Base-by-base conservation (phyloP, 2,888 invertebrate species). In the Coremacera marginata region DNA sequence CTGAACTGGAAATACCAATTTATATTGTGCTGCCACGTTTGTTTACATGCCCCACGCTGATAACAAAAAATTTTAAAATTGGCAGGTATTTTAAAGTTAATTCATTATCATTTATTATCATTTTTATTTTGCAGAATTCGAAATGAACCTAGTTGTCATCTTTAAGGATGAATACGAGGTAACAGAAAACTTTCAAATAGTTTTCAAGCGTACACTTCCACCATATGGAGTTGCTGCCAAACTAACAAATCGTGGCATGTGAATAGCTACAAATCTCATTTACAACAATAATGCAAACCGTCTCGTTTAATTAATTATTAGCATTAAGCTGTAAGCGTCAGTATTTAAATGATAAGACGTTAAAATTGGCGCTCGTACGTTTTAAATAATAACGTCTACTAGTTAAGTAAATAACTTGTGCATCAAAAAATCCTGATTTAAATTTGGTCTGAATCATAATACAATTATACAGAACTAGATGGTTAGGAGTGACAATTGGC, bases 21-120 rank as follows among this genome's bases (percentile, higher is more conserved):
- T 93, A 96, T 90, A 98, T 98, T 98, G 94, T 98, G 86, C 95
- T 98, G 89, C 98, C 98, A 73, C 91, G 98, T 70, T 91, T 98
- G 70, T 99, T 98, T 90, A 96, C 98, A 1, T 98, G 98, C 88
- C 97, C 98, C 57, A 96, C 98, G 62, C 91, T 98, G 79, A 92
- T 94, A 79, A 96, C 98, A 2, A 93, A 94, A 84, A 95, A 96
- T 90, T 98, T 98, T 88, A 98, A 98, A 93, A 95, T 98, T 81
- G 98, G 98, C 96, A 90, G 90, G 91, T 83, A 11, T 27, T 25
- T 72, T 44, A 1, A 2, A 34, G 34, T 31, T 65, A 67, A 78
- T 77, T 65, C 57, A 14, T 65, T 37, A 74, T 55, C 76, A 25
- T 51, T 9, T 84, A 9, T 5, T n/a, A 9, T 84, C 80, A 81